Conservation (phyloP, 2,888 invertebrate genomes). For the Ormyrus pomaceus region DNA sequence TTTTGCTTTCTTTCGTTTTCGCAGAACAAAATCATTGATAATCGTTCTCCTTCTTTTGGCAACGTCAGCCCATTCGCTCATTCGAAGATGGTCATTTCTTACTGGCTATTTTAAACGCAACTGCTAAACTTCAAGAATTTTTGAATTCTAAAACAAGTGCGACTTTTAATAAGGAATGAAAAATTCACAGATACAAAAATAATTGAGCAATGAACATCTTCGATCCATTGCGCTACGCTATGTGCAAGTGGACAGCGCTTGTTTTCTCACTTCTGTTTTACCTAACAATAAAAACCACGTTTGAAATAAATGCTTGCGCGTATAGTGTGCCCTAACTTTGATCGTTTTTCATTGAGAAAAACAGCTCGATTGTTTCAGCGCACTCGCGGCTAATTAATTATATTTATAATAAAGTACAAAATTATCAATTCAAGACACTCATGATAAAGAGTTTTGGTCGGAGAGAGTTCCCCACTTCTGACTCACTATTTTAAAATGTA, state of each 20-base stretch:
- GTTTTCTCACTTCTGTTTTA: neutral
- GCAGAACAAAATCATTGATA: conserved; percentile 10
- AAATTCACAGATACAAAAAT: conserved; percentile 36
- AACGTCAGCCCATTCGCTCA: neutral
- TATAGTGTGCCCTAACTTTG: conserved; percentile 8
- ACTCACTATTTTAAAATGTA: neutral
- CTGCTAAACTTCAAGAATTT: neutral
- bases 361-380: conserved; percentile 39
- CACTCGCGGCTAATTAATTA: conserved; percentile 50
- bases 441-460: conserved; percentile 53
- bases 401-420: conserved; percentile 58
- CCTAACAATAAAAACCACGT: conserved; percentile 20
- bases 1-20: neutral
- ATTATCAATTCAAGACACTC: conserved; percentile 51
- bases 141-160: neutral
- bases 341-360: conserved; percentile 39
- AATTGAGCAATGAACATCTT: conserved; percentile 36
- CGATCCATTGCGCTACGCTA: neutral
- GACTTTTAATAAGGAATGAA: neutral
- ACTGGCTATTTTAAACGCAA: neutral
- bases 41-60: neutral
- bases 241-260: conserved; percentile 23
- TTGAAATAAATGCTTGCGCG: conserved; percentile 38
- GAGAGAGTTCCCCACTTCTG: conserved; percentile 22
- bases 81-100: conserved; percentile 2